phyloP scores from a whole-genome alignment of 2,888 invertebrate species.

The Oligia latruncula region DNA sequence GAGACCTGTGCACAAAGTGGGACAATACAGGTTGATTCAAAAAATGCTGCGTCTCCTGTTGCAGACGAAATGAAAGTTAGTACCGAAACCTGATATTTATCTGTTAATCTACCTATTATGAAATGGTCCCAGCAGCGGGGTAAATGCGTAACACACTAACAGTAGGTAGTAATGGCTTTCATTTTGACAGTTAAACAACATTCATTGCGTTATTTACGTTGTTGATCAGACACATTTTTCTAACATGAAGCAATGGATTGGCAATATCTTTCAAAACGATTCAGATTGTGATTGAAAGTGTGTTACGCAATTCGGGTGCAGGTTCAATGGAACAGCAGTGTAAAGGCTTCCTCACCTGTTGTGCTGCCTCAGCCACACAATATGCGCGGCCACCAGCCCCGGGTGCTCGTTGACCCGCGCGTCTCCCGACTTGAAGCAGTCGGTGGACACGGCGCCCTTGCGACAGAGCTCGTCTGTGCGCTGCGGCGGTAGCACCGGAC shows the following conservation, averaged over 20 bases:
- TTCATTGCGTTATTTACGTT: too few species aligned
- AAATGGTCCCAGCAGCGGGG: too few species aligned
- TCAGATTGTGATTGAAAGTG: too few species aligned
- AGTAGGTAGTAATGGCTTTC: too few species aligned
- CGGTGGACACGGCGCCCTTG: slow-evolving; percentile 92
- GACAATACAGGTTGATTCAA: neutral
- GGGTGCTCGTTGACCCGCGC: slow-evolving; percentile 95
- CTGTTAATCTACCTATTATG: neutral
- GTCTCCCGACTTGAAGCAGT: slow-evolving; percentile 95
- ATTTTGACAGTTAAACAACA: too few species aligned
- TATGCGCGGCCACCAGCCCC: slow-evolving; percentile 93
- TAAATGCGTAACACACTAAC: too few species aligned
- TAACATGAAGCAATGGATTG: too few species aligned
- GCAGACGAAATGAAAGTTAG: neutral
- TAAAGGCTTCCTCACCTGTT: slow-evolving; percentile 84
- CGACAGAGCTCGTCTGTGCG: slow-evolving; percentile 92
- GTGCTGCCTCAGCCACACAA: slow-evolving; percentile 94
- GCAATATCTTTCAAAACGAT: too few species aligned
- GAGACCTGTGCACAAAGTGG: too few species aligned
- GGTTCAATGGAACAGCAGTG: too few species aligned
- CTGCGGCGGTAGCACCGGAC: slow-evolving; percentile 90
- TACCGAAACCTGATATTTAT: neutral
- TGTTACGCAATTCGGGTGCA: neutral
- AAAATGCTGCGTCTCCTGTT: too few species aligned
- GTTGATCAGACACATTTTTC: too few species aligned